Base-by-base conservation (phyloP, 2,888 invertebrate species). In the Eristalis tenax region DNA sequence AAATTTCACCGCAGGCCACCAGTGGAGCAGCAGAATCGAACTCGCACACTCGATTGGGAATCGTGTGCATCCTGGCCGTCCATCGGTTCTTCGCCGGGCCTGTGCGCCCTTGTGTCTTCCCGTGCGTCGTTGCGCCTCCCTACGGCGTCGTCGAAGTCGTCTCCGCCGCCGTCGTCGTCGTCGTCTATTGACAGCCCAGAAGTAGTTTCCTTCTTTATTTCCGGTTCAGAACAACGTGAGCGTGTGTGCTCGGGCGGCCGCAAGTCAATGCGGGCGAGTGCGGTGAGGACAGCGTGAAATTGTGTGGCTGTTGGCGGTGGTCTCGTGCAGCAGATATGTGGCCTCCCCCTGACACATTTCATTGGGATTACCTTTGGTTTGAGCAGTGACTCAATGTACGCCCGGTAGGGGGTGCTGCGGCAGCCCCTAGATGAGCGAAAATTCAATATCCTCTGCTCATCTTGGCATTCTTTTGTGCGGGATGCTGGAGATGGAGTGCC, bases 391-490 rank as follows among this genome's bases (percentile, higher is more conserved):
- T 23, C 43, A 18, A 26, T 71, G 64, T 50, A 35, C 43, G 70
- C 64, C 23, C 63, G 50, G 22, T 64, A 59, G 65, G 32, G 59
- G 64, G 74, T 76, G 64, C 43, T 57, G 65, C 64, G 80, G 71
- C 89, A 32, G 32, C 1, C 89, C 89, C 89, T 90, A 88, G 90
- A 90, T 89, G 85, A n/a, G n/a, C n/a, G n/a, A 89, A 89, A 89
- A 89, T 89, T 89, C 89, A 90, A 90, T 90, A 90, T 90, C 90
- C 90, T 90, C 89, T 63, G 79, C 81, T 87, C 81, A 82, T 74
- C 84, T 74, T 66, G 64, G 23, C 40, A 64, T 69, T 65, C 76
- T 50, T 50, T 50, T 50, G 61, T 38, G 73, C 63, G 22, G 61
- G 64, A 77, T 70, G 32, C 35, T 59, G 32, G 43, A 68, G n/a